phyloP scores from a whole-genome alignment of 2,888 invertebrate genomes.

The Bimastos eiseni region DNA sequence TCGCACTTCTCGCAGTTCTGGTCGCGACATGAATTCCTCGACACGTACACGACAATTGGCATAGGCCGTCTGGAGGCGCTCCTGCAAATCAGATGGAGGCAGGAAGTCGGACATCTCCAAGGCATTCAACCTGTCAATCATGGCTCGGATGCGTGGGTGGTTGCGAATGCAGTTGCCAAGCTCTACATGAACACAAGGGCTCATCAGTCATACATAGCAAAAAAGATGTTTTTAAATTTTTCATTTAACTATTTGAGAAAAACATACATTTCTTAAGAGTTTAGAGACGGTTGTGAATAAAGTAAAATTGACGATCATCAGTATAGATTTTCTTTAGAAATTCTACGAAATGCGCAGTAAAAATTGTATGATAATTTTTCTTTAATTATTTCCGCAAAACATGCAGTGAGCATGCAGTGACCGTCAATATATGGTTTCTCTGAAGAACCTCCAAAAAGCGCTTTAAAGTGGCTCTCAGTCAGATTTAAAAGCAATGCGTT shows the following conservation, averaged over 20 bases:
- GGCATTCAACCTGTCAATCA: neutral
- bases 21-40: neutral
- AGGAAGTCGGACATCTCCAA: constrained; percentile 22
- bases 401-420: no score
- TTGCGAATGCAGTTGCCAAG: constrained; percentile 16
- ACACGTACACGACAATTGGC: neutral
- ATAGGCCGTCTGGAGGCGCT: neutral
- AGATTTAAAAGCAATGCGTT: no score
- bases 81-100: neutral
- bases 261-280: no score
- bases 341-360: neutral
- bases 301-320: neutral
- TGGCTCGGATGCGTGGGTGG: constrained; percentile 9
- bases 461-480: no score
- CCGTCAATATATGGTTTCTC: no score
- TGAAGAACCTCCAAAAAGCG: no score
- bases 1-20: neutral
- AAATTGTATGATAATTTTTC: no score
- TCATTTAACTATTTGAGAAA: neutral
- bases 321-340: neutral
- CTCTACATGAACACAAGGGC: neutral
- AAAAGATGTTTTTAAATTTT: neutral
- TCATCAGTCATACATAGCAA: neutral
- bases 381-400: no score
- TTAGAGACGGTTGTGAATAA: neutral